Evolutionary conservation across 1,140 invertebrate genomes (phyloP).

Genomic region (Drosophila murphyi): DNA sequence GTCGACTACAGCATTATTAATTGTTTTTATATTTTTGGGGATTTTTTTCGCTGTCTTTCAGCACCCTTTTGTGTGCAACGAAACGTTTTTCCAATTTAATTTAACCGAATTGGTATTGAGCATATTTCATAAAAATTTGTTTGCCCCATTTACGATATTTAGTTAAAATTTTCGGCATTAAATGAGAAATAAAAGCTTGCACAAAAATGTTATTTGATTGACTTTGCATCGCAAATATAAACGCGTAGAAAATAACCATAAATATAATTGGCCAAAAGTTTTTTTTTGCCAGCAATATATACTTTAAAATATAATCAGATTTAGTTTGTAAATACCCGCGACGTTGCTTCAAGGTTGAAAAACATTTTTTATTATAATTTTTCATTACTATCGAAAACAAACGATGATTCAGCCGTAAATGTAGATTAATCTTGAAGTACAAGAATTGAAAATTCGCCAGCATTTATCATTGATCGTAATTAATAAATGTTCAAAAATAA

Average conservation of each 20-base stretch:
- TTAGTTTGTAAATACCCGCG: too few relatives aligned
- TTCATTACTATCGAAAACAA: too few relatives aligned
- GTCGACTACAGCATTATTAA: too few relatives aligned
- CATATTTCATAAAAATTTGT: constrained; percentile 72
- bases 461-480: background rate
- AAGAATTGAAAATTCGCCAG: too few relatives aligned
- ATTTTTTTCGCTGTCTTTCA: constrained; percentile 30
- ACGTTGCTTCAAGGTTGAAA: too few relatives aligned
- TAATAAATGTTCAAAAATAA: background rate
- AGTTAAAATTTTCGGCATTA: constrained; percentile 38
- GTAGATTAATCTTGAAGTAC: too few relatives aligned
- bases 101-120: constrained; percentile 35
- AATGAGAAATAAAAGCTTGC: constrained; percentile 4
- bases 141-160: constrained; percentile 46
- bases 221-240: constrained; percentile 11
- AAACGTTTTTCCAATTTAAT: constrained; percentile 64
- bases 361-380: too few relatives aligned
- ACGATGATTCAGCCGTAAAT: too few relatives aligned
- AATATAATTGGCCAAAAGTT: too few relatives aligned
- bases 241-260: too few relatives aligned
- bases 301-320: too few relatives aligned
- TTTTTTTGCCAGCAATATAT: too few relatives aligned
- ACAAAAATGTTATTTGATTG: constrained; percentile 16
- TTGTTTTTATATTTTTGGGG: constrained; percentile 14
- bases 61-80: constrained; percentile 67